Base-by-base conservation (phyloP, 2,888 invertebrate genomes). In the Rhamnusium bicolor region DNA sequence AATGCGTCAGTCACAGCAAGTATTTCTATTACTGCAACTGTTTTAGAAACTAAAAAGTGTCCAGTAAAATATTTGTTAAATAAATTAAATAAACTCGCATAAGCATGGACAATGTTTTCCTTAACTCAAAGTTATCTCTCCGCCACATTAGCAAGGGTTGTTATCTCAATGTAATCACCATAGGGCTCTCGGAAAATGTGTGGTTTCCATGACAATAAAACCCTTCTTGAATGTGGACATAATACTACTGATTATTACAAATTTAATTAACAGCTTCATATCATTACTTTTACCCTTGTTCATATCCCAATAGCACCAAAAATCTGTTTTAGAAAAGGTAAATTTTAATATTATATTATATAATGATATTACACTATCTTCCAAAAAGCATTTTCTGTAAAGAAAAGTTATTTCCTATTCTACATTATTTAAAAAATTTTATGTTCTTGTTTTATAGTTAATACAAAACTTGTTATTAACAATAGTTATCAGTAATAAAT, bases 161-260 rank as follows among this genome's bases (percentile, higher is more conserved):
- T 16, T 56, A 56, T 56, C 56, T 56, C 14, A 27, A 27, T 56
- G 19, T 29, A 56, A 56, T 29, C 56, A 16, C 56, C 29, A 16
- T 5, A 24, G 56, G 56, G 14, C 6, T 56, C 7, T 0, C 56
- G 27, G 56, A 14, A 27, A 56, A 56, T 56, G 8, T 56, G 56
- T 56, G 29, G 56, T 56, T 56, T 56, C 56, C 56, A 56, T 56
- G 29, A 29, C 56, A 56, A 56, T 56, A 29, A 56, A 27, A 27
- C 56, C 27, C 29, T 54, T 14, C 56, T 56, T 56, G 29, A 14
- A 29, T 29, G 14, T 18, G 56, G 29, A 27, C 29, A 21, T 18
- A 53, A 53, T 19, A 19, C 10, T 29, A 56, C 56, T 56, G 56
- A 53, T 56, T 56, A 56, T 56, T 56, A 56, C 29, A n/a, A 56